Evolutionary conservation across 2,888 invertebrate species (phyloP), one percentile per base, ranked within the genome.

Genomic region (Nasonovia ribisnigri): DNA sequence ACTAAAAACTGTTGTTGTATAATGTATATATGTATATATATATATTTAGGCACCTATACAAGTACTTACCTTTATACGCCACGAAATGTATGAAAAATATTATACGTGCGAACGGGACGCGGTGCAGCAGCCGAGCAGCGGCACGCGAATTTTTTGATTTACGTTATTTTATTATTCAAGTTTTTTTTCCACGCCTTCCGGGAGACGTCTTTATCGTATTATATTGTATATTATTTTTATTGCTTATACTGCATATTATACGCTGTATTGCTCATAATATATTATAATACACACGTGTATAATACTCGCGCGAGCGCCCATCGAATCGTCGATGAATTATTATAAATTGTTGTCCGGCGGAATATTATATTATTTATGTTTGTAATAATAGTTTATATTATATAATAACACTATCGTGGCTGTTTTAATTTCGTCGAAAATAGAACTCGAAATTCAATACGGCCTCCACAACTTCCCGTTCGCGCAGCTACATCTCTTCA

Each of bases 311-410:
- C 36, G 77, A 16, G 36, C 77, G 36, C 77, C 6, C 77, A 77
- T 42, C 77, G n/a, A 67, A 67, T n/a, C 67, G 67, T 67, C 67
- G 77, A 77, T 77, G 77, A 77, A 77, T 77, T 36, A 77, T 77
- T 36, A 24, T 77, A 20, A 20, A 36, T 77, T 20, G 20, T 77
- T 8, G 77, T 42, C 77, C 20, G 77, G 8, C 36, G 20, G 36
- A 36, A 20, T 36, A 67, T 16, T 16, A n/a, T n/a, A n/a, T 57
- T n/a, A n/a, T 57, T 26, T 57, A 57, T 57, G 26, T 57, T 57
- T 57, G 26, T 57, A 57, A 77, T 77, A 77, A 36, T 36, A 77
- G 42, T 57, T 57, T 42, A 36, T 77, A 20, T 54, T 54, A 20
- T 48, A 48, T 54, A 24, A 54, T 20, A 54, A 54, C 54, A 54